Base-by-base conservation (phyloP, 2,888 invertebrate species). In the Buathra laborator region DNA sequence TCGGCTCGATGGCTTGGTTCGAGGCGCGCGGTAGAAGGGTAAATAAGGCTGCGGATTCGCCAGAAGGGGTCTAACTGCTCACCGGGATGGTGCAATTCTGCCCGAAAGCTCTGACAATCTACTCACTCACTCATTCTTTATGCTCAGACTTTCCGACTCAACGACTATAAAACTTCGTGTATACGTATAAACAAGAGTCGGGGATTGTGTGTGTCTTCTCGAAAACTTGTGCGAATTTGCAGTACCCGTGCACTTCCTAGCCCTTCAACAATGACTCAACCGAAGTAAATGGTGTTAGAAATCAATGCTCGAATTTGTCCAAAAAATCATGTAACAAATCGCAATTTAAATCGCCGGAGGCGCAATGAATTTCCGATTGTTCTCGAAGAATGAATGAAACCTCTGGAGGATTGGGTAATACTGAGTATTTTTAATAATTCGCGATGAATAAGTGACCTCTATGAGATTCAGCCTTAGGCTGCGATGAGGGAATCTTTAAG, bases 21-120 rank as follows among this genome's bases (percentile, higher is more conserved):
- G 81, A 81, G 84, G 81, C 84, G 51, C 66, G 75, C 66, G 87
- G 88, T 92, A 89, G 90, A 90, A 92, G 92, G 92, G 92, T 92
- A 92, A 93, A 93, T 93, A 93, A 93, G 93, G 93, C 93, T 93
- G 93, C 86, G 88, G 91, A 90, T 93, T 93, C 89, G 93, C 93
- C 93, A 92, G 93, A 93, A 93, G 93, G 93, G 93, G 92, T 93
- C 92, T 93, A 92, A 92, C 92, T 90, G 91, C 90, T 79, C 82
- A 76, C 24, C 88, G 88, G 89, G 87, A 92, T 93, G 92, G 91
- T 93, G 93, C 93, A 93, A 93, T 88, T 89, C 86, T 92, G 90
- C 93, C 93, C 87, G 90, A 87, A 91, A 93, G 93, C 93, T 90
- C 88, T 90, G 89, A 89, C 91, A 92, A 90, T 90, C 91, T 92